These are phyloP conservation scores for Tonatia bakeri DNA, from an alignment of 2,113 vertebrate species.

Conservation along the genomic window DNA sequence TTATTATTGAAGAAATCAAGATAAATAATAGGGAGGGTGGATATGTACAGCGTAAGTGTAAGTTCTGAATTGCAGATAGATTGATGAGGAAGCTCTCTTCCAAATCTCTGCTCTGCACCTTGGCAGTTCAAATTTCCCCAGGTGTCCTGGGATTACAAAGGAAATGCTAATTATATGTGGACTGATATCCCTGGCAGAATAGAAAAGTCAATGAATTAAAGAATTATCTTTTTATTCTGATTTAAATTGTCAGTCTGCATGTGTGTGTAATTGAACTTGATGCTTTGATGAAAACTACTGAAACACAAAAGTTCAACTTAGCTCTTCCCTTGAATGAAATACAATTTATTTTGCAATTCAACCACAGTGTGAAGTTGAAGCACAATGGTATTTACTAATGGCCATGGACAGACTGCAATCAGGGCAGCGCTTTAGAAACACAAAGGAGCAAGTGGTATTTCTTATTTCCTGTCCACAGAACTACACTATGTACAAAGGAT, in stretches of 20 bases:
- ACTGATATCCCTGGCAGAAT: neutral
- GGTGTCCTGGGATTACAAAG: neutral
- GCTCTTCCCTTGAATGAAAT: conserved; percentile 46
- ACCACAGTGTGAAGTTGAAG: neutral
- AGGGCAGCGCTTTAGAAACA: neutral
- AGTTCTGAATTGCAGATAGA: neutral
- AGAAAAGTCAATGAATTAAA: conserved; percentile 35
- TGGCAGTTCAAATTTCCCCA: neutral
- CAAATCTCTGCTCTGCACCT: neutral
- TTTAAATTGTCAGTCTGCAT: conserved; percentile 28
- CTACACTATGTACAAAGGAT: neutral
- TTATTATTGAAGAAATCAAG: conserved; percentile 18
- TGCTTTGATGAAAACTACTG: conserved; percentile 48
- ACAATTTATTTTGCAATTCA: conserved; percentile 52
- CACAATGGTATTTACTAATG: neutral
- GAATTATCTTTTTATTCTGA: conserved; percentile 39
- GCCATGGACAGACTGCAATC: neutral
- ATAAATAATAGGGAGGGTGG: neutral
- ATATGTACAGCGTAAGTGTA: neutral
- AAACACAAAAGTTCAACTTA: conserved; percentile 18
- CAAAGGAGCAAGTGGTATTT: neutral
- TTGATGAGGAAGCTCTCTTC: neutral
- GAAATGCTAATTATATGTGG: neutral
- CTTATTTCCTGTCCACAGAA: neutral
- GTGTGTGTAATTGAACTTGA: conserved; percentile 52